A percentile compares a stretch with the other conserved stretches of the same genome.
Conservation (phyloP, 1,140 invertebrate genomes). For the Drosophila hydei region DNA sequence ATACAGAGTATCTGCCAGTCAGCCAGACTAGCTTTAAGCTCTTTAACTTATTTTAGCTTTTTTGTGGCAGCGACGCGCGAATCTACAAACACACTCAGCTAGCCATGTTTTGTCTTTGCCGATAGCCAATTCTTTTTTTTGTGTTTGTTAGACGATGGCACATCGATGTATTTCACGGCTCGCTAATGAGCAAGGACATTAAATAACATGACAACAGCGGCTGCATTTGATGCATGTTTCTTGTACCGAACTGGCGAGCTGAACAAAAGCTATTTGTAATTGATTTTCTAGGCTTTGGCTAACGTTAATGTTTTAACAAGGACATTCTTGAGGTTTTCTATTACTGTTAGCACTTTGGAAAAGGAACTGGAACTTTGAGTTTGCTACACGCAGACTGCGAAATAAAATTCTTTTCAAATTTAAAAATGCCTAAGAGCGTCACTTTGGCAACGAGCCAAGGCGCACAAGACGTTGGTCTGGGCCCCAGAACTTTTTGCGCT, state of each 20-base stretch:
- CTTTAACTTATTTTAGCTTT: no score
- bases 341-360: conserved; percentile 18
- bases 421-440: conserved; percentile 79
- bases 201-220: conserved; percentile 54
- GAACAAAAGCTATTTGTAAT: conserved; percentile 57
- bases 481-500: conserved; percentile 53
- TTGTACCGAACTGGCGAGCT: conserved; percentile 20
- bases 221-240: conserved; percentile 58
- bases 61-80: background rate
- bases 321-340: conserved; percentile 22
- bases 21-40: no score
- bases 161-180: conserved; percentile 43
- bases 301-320: conserved; percentile 58
- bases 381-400: conserved; percentile 44
- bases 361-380: conserved; percentile 7
- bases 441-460: conserved; percentile 72
- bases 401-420: conserved; percentile 70
- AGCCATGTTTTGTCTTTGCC: conserved; percentile 27
- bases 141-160: no score
- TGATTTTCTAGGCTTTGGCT: conserved; percentile 70
- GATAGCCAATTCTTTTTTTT: conserved; percentile 20
- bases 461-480: conserved; percentile 44
- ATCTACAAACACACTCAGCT: conserved; percentile 50
- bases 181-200: conserved; percentile 76
- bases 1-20: no score